Percentiles rank a stretch among this genome's conserved stretches.
Evolutionary conservation across 2,888 invertebrate genomes (phyloP).

Genomic region (Drosophila nr. perissopoda): DNA sequence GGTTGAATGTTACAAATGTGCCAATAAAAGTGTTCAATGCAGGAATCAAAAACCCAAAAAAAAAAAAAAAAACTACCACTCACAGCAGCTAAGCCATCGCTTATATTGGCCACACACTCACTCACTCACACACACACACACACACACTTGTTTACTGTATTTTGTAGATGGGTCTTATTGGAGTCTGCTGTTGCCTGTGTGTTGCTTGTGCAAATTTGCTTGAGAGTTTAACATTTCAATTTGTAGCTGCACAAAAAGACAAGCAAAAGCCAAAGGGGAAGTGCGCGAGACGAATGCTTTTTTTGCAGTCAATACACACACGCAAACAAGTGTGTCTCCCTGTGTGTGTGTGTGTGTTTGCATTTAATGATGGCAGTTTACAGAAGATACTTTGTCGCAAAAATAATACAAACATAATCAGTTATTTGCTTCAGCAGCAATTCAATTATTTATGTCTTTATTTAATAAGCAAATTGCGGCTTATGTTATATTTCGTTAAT

Average conservation of each 20-base stretch:
- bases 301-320: constrained; percentile 47
- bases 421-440: background rate
- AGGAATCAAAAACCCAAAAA: background rate
- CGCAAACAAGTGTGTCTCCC: constrained; percentile 12
- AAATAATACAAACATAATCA: background rate
- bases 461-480: background rate
- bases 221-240: constrained; percentile 68
- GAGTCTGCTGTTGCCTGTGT: constrained; percentile 6
- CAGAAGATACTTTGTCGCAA: background rate
- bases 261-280: background rate
- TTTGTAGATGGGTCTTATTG: constrained; percentile 11
- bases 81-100: constrained; percentile 31
- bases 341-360: background rate
- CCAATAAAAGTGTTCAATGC: constrained; percentile 14
- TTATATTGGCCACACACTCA: constrained; percentile 33
- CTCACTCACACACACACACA: background rate
- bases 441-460: background rate
- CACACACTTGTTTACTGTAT: constrained; percentile 4
- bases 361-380: constrained; percentile 11
- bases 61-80: background rate
- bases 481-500: background rate
- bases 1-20: constrained; percentile 7
- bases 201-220: constrained; percentile 53
- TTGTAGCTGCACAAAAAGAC: constrained; percentile 48
- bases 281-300: constrained; percentile 28